Conservation (phyloP, 2,113 vertebrate species). For the Symphodus melops region DNA sequence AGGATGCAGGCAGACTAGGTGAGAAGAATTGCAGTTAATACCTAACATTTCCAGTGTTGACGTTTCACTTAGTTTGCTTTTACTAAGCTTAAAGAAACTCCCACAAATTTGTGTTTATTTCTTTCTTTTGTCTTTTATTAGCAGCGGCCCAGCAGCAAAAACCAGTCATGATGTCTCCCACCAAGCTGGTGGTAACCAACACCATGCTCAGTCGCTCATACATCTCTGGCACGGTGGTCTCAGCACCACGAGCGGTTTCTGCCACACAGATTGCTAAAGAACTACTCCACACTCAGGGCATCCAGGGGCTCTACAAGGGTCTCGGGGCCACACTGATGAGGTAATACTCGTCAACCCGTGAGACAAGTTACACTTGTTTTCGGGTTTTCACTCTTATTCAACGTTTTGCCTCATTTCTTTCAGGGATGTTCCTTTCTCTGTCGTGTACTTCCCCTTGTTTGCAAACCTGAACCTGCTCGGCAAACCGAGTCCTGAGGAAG, state of each 20-base stretch:
- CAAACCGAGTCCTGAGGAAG: conserved; percentile 61
- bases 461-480: conserved; percentile 85
- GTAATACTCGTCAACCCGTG: conserved; percentile 51
- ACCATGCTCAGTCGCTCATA: conserved; percentile 81
- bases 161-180: conserved; percentile 67
- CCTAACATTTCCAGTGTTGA: accelerated
- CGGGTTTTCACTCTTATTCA: neutral
- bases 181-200: conserved; percentile 77
- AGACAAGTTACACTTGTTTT: neutral
- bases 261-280: conserved; percentile 85
- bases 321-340: conserved; percentile 86
- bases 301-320: conserved; percentile 86
- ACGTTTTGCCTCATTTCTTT: neutral
- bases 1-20: conserved; percentile 87
- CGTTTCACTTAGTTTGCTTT: neutral
- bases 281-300: conserved; percentile 80
- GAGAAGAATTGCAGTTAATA: neutral
- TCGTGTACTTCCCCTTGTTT: conserved; percentile 88
- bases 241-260: conserved; percentile 70
- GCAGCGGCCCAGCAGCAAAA: conserved; percentile 83
- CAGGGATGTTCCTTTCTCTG: conserved; percentile 88
- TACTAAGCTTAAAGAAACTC: neutral
- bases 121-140: neutral
- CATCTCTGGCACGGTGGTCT: conserved; percentile 71
- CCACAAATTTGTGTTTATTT: neutral